A percentile compares a stretch with the other conserved stretches of the same genome.
phyloP scores from a whole-genome alignment of 2,113 vertebrate species.

The Triplophysa rosa region DNA sequence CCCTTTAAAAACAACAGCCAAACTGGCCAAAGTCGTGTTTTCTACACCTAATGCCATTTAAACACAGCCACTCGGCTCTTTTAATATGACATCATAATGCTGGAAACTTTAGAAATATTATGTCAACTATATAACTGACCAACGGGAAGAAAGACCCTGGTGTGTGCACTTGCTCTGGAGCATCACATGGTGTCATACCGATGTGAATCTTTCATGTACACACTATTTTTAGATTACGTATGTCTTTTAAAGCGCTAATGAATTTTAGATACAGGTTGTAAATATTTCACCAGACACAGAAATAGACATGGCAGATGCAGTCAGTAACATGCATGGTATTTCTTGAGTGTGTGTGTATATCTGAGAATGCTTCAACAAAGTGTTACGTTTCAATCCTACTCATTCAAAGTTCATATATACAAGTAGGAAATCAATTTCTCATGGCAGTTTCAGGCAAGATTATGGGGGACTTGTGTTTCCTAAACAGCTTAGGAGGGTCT shows the following conservation, averaged over 20 bases:
- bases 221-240: slow-evolving; percentile 65
- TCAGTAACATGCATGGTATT: slow-evolving; percentile 47
- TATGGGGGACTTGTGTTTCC: not conserved
- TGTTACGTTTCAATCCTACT: no score
- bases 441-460: not conserved
- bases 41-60: not conserved
- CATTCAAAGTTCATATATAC: not conserved
- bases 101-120: slow-evolving; percentile 33
- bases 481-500: not conserved
- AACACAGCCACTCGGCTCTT: not conserved
- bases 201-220: slow-evolving; percentile 66
- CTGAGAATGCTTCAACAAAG: no score
- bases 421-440: slow-evolving; percentile 3
- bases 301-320: slow-evolving; percentile 51
- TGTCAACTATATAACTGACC: slow-evolving; percentile 15
- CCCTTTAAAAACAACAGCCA: slow-evolving; percentile 24
- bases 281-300: slow-evolving; percentile 66
- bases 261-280: slow-evolving; percentile 64
- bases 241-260: slow-evolving; percentile 54
- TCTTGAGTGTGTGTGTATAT: slow-evolving; percentile 9
- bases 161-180: slow-evolving; percentile 10
- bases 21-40: slow-evolving; percentile 8
- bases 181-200: slow-evolving; percentile 43
- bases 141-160: not conserved
- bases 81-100: slow-evolving; percentile 11